Evolutionary conservation across 2,888 invertebrate species (phyloP).

Genomic region (Trichogramma dendrolimi): DNA sequence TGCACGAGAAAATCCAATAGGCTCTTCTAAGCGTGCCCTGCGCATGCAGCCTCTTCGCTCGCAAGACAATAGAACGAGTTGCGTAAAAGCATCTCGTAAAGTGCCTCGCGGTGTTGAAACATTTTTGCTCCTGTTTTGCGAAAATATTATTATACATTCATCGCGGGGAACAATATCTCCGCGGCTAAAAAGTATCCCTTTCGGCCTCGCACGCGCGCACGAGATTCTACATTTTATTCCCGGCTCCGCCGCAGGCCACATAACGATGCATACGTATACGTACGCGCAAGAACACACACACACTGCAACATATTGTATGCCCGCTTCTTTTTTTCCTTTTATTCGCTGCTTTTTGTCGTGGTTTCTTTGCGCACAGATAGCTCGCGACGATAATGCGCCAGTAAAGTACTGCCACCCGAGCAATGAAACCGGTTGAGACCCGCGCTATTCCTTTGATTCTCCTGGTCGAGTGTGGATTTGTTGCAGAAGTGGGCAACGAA

Average conservation of each 20-base stretch:
- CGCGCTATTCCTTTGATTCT: slow-evolving; percentile 7
- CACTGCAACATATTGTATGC: no score
- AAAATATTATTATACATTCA: slow-evolving; percentile 4
- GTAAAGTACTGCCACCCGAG: no score
- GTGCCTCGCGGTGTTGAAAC: not conserved
- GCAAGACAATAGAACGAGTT: slow-evolving; percentile 7
- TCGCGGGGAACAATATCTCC: slow-evolving; percentile 3
- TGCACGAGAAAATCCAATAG: slow-evolving; percentile 1
- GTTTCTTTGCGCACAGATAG: no score
- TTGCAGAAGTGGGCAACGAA: not conserved
- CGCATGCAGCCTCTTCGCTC: not conserved
- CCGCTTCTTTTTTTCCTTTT: not conserved
- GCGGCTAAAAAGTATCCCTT: not conserved
- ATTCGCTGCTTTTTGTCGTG: not conserved
- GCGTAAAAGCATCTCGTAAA: not conserved
- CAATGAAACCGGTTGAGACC: slow-evolving; percentile 14
- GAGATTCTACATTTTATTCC: not conserved
- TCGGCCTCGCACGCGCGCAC: not conserved
- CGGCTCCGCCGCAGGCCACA: not conserved
- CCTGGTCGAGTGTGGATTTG: not conserved
- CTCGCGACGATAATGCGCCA: no score
- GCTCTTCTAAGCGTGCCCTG: no score
- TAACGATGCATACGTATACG: no score
- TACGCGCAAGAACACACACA: no score
- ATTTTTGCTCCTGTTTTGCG: slow-evolving; percentile 18